Base-by-base conservation (phyloP, 1,140 invertebrate genomes). In the Agrypnia vestita region DNA sequence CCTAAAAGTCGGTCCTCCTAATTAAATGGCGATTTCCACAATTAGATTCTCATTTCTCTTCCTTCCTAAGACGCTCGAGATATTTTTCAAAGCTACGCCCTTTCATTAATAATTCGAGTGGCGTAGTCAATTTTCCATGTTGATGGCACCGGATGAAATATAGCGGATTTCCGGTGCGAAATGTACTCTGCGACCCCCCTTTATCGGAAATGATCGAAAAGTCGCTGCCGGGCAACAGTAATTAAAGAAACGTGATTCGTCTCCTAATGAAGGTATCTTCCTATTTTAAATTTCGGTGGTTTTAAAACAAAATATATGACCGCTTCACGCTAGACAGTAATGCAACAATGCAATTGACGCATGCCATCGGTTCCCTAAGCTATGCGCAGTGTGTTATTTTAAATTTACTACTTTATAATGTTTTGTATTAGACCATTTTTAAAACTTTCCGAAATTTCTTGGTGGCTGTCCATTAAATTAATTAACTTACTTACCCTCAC, bases 211-310 rank as follows among this genome's bases (percentile, higher is more conserved):
- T 78, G 80, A 71, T 80, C 80, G 78, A 77, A 62, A 51, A 53
- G 77, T 72, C 73, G 62, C 49, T 78, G 56, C 56, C 73, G 56
- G 61, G 72, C 49, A 82, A 78, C 81, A 69, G 78, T 78, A 82
- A 82, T 82, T 82, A 82, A 82, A 78, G 56, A 78, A 82, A 82
- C 81, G 81, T 82, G 81, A 80, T 69, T 62, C 72, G 67, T 64
- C 35, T 35, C 25, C 81, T 80, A 82, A 82, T 80, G 78, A 82
- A 75, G 43, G 62, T 35, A 35, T 35, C 25, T 35, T 1, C 1
- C 6, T 35, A 35, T 35, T 35, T 35, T 35, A 35, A 35, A 35
- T 35, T 35, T 35, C 25, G 6, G 25, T 6, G 25, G 25, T 35
- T 35, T 35, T 6, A 35, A 35, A 35, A 6, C 1, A 35, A 6